A percentile compares a stretch with the other conserved stretches of the same genome.
These are phyloP conservation scores for Amazona finschi DNA, from an alignment of 2,797 vertebrate genomes.

Conservation along the genomic window DNA sequence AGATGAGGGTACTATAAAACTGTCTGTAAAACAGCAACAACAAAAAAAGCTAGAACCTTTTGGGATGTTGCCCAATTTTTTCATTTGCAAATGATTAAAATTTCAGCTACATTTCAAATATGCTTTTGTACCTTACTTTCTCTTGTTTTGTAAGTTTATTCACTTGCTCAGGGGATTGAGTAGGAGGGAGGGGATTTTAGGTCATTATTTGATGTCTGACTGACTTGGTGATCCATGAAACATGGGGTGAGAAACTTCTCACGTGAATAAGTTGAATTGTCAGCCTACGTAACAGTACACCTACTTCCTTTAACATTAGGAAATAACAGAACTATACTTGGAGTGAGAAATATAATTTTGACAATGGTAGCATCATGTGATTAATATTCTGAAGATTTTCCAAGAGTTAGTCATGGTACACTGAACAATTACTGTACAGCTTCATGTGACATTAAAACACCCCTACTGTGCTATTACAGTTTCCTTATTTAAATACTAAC, in stretches of 20 bases:
- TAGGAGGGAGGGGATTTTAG: not conserved
- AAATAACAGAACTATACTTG: not conserved
- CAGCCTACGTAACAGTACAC: not conserved
- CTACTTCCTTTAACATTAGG: not conserved
- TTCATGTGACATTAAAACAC: not conserved
- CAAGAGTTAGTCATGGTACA: not conserved
- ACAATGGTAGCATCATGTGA: not conserved
- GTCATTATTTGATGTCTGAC: not conserved
- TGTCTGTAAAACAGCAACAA: not conserved
- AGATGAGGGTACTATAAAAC: not conserved
- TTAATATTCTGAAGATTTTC: conserved; percentile 2
- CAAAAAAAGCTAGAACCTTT: not conserved
- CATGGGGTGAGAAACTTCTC: not conserved
- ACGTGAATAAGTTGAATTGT: not conserved
- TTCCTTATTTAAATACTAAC: conserved; percentile 1
- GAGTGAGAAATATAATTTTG: not conserved
- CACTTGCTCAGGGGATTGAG: not conserved
- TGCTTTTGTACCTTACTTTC: not conserved
- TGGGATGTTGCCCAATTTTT: not conserved
- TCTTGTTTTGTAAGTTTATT: not conserved
- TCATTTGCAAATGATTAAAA: not conserved
- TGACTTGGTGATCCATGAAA: not conserved
- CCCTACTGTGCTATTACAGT: not conserved
- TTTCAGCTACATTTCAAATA: not conserved
- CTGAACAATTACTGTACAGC: not conserved